These are phyloP conservation scores for Plectropomus leopardus DNA, from an alignment of 2,113 vertebrate species.

Conservation along the genomic window DNA sequence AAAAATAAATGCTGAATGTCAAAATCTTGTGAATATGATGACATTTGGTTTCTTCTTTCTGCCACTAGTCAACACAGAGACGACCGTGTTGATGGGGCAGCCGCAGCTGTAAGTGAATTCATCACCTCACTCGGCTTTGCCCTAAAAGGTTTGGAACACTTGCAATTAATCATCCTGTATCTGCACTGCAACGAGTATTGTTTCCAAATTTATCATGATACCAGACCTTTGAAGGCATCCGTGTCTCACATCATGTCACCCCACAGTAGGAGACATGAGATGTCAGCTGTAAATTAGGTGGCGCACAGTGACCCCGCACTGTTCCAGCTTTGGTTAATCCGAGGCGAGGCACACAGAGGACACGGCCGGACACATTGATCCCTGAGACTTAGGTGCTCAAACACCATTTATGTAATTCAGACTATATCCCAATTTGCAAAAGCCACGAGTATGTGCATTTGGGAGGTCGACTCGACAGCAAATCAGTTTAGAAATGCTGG, in stretches of 20 bases:
- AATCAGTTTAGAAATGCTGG: constrained; percentile 44
- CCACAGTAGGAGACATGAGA: constrained; percentile 69
- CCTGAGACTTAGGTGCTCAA: constrained; percentile 58
- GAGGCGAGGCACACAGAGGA: constrained; percentile 57
- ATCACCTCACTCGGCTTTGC: constrained; percentile 44
- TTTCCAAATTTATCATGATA: constrained; percentile 76
- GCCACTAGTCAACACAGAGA: background rate
- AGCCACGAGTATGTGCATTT: constrained; percentile 27
- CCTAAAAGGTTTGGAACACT: constrained; percentile 74
- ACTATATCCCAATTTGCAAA: constrained; percentile 36
- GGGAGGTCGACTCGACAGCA: background rate
- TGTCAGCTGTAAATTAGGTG: constrained; percentile 78
- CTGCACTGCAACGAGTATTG: constrained; percentile 58
- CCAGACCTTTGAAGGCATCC: constrained; percentile 61
- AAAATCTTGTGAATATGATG: background rate
- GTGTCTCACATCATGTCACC: constrained; percentile 53
- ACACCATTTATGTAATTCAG: constrained; percentile 61
- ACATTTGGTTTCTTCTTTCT: background rate
- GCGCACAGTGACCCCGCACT: constrained; percentile 59
- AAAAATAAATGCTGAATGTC: background rate
- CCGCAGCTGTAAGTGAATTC: constrained; percentile 29
- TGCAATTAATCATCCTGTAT: constrained; percentile 72
- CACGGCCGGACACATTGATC: constrained; percentile 62
- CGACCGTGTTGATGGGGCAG: constrained; percentile 23
- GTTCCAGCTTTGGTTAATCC: constrained; percentile 75